Base-by-base conservation (phyloP, 2,113 vertebrate genomes). In the Epinephelus moara region DNA sequence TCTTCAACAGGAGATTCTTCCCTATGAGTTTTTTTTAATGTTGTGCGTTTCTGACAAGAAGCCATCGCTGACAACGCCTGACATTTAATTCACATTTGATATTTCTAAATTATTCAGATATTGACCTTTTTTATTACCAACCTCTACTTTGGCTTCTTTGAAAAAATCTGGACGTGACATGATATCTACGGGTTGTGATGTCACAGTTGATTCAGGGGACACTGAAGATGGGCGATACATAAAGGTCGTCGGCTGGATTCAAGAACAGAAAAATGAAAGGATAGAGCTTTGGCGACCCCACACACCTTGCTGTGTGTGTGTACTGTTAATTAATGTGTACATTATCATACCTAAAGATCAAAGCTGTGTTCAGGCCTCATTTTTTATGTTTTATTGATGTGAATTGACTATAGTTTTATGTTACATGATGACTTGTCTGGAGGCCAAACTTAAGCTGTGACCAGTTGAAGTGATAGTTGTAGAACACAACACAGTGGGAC, bases 361-460 rank as follows among this genome's bases (percentile, higher is more conserved):
- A 25, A 67, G 74, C 30, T 42, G 23, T 60, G 18, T 62, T 75
- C 64, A 47, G 2, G 1, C 11, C 61, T 53, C n/a, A 4, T n/a
- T 3, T 42, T 23, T 52, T 9, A 40, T 23, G 1, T 19, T 19
- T 9, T 40, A 18, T n/a, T 73, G 8, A 64, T 59, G 2, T 49
- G 14, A 19, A 25, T 37, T 6, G 23, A 59, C 25, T 23, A 1
- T 47, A 37, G 37, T 23, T 70, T 50, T 11, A 13, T 40, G 23
- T 70, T 76, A 49, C 71, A 76, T 86, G 62, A 81, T 70, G 27
- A 40, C 14, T 19, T n/a, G 56, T 59, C 52, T 47, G 25, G 2
- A 79, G 70, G 63, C 14, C 75, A 59, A 59, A 75, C 75, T 70
- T 70, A 55, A 70, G 30, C 42, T 60, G 10, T 72, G 42, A 77